Evolutionary conservation across 2,888 invertebrate species (phyloP).

Genomic region (Camponotus fellah): DNA sequence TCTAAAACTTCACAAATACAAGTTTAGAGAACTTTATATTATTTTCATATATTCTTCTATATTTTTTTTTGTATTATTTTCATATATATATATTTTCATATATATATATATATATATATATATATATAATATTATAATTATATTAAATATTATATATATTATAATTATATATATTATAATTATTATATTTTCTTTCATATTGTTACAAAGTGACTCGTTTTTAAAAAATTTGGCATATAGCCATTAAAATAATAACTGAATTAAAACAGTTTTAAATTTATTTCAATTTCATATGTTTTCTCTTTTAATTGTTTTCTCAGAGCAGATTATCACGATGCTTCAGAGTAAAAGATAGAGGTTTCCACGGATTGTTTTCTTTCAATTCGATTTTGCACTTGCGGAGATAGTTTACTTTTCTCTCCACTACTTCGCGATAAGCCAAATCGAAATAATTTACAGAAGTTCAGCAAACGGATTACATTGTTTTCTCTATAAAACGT

Average conservation of each 20-base stretch:
- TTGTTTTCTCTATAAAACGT: background rate
- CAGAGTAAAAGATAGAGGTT: slow-evolving; percentile 38
- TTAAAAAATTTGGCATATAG: background rate
- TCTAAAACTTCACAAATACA: background rate
- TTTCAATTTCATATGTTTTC: slow-evolving; percentile 25
- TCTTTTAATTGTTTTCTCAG: slow-evolving; percentile 44
- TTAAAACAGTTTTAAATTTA: slow-evolving; percentile 18
- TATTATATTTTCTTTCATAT: background rate
- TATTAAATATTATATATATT: too few relatives aligned
- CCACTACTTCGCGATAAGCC: background rate
- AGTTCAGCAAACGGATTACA: background rate
- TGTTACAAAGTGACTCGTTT: background rate
- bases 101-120: too few relatives aligned
- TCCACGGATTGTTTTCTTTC: slow-evolving; percentile 49
- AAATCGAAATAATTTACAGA: slow-evolving; percentile 34
- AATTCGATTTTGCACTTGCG: slow-evolving; percentile 20
- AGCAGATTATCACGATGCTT: slow-evolving; percentile 18
- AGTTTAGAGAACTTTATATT: background rate
- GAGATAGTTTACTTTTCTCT: slow-evolving; percentile 25
- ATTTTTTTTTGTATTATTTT: too few relatives aligned
- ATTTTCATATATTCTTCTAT: background rate
- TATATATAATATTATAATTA: too few relatives aligned
- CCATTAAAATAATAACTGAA: slow-evolving; percentile 12
- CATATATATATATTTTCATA: too few relatives aligned
- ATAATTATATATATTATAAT: background rate